Base-by-base conservation (phyloP, 2,113 vertebrate species). In the Dasyprocta punctata region DNA sequence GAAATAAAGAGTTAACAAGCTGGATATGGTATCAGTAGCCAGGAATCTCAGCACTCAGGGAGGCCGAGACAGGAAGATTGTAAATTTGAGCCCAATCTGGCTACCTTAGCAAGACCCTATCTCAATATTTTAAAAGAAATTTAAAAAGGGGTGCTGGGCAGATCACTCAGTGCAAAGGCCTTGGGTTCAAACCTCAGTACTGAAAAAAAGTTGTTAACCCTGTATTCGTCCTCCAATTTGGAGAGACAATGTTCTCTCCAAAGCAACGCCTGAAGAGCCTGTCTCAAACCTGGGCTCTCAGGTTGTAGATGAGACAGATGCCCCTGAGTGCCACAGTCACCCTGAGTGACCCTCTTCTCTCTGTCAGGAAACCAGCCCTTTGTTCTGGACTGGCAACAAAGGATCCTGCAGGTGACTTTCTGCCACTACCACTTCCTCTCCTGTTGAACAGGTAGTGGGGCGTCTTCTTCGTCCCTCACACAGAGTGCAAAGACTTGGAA, bases 261-360 rank as follows among this genome's bases (percentile, higher is more conserved):
- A 89, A 93, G 30, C 9, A 41, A 61, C 28, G 36, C 17, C 52
- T 38, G 8, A 86, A 75, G 71, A 77, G 56, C 54, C 33, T 69
- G 13, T 83, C 30, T 0, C 17, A 13, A 75, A 44, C 36, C 22
- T 73, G 58, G 54, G 9, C 24, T 78, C 26, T 81, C 30, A 11
- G 52, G 16, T 41, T 41, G 0, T 6, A 73, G 67, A 41, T 28
- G 17, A 47, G 30, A 44, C 0, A 4, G 41, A 44, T 13, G 24
- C 0, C 0, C 24, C 6, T 14, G 2, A 58, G n/a, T 75, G 17
- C n/a, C 0, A 36, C 7, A n/a, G 24, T 22, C 10, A 26, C 12
- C 38, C 17, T 24, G 28, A 11, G 8, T 8, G 22, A 38, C 13
- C 9, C 26, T 67, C 58, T 71, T 38, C 49, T 73, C 73, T 47